These are phyloP conservation scores for Chelidonichthys spinosus DNA, from an alignment of 2,797 vertebrate species.

Conservation along the genomic window DNA sequence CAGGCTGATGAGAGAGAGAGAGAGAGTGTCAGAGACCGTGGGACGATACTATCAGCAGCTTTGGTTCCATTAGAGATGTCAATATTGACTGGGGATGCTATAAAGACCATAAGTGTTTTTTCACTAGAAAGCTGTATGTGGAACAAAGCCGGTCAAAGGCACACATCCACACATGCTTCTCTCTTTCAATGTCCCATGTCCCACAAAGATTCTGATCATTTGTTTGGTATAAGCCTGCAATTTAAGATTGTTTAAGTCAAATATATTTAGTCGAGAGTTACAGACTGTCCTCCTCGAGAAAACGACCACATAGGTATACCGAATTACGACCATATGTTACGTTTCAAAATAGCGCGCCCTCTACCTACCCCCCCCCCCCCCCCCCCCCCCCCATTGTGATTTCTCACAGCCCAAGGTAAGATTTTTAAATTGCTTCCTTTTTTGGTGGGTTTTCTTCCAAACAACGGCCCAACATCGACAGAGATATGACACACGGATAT, in stretches of 20 bases:
- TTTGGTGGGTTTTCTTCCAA: too few species aligned
- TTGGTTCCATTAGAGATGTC: slow-evolving; percentile 43
- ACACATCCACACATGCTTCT: not conserved
- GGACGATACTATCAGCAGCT: slow-evolving; percentile 15
- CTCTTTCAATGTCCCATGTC: not conserved
- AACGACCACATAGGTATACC: too few species aligned
- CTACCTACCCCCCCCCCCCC: too few species aligned
- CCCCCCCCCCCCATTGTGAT: too few species aligned
- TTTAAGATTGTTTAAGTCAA: not conserved
- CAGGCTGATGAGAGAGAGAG: not conserved
- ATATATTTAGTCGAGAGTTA: too few species aligned
- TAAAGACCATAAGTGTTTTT: slow-evolving; percentile 23
- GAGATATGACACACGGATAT: not conserved
- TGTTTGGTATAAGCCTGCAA: not conserved
- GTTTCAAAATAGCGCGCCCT: too few species aligned
- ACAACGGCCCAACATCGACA: not conserved
- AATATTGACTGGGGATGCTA: slow-evolving; percentile 52
- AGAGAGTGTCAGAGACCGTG: not conserved
- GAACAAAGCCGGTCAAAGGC: slow-evolving; percentile 35
- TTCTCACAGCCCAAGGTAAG: too few species aligned
- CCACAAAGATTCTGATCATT: too few species aligned
- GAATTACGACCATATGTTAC: too few species aligned
- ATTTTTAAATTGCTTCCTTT: too few species aligned
- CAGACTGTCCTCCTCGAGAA: too few species aligned
- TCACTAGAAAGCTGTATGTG: slow-evolving; percentile 1